phyloP scores from a whole-genome alignment of 92 coral and sea anemone species.

The Actinernus sp. region DNA sequence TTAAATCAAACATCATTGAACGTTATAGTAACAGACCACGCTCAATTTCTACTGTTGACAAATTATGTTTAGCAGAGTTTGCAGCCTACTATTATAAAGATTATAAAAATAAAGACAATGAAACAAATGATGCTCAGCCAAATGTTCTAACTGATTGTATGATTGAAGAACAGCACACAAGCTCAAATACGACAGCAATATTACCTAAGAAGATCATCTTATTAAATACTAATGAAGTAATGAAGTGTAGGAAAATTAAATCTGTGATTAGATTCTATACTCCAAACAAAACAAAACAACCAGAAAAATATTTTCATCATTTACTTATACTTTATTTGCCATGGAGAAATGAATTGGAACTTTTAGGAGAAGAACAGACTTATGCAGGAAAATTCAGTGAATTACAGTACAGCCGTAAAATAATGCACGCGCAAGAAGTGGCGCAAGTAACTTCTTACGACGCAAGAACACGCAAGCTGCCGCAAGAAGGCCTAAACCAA shows the following conservation, averaged over 20 bases:
- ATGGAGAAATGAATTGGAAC: constrained; percentile 26
- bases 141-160: constrained; percentile 57
- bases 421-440: too few species aligned
- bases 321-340: constrained; percentile 36
- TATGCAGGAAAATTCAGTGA: constrained; percentile 52
- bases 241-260: constrained; percentile 63
- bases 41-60: constrained; percentile 18
- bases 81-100: constrained; percentile 62
- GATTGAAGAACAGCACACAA: constrained; percentile 22
- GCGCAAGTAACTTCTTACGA: too few species aligned
- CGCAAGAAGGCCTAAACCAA: too few species aligned
- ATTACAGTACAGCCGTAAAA: too few species aligned
- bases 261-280: constrained; percentile 51
- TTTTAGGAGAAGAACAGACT: constrained; percentile 50
- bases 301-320: constrained; percentile 44
- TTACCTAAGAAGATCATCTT: constrained; percentile 47
- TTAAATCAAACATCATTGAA: constrained; percentile 56
- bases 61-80: constrained; percentile 64
- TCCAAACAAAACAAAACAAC: constrained; percentile 53
- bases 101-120: constrained; percentile 24
- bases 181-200: constrained; percentile 3
- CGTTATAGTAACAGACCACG: constrained; percentile 47
- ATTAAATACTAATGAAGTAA: constrained; percentile 42
- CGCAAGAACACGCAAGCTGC: too few species aligned
- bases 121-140: constrained; percentile 67